phyloP scores from a whole-genome alignment of 2,888 invertebrate genomes.

The Tethea ocularis region DNA sequence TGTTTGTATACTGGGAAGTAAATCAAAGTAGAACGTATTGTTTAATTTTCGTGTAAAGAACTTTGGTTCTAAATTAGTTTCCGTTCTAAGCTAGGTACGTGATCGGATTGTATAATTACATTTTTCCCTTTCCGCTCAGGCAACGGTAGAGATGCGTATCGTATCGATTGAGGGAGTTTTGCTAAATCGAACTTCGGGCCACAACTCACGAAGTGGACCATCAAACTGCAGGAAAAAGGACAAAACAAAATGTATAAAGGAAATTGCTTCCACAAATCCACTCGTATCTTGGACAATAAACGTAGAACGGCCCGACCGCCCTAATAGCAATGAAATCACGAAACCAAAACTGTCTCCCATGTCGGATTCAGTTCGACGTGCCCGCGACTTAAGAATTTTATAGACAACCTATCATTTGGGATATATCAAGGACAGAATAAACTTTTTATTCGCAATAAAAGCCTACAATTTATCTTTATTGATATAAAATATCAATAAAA shows the following conservation, averaged over 20 bases:
- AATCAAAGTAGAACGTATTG: slow-evolving; percentile 34
- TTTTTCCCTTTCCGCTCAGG: slow-evolving; percentile 58
- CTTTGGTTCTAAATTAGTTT: slow-evolving; percentile 75
- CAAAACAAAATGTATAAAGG: slow-evolving; percentile 84
- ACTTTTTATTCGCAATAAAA: slow-evolving; percentile 4
- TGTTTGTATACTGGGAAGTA: slow-evolving; percentile 15
- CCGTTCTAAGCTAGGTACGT: slow-evolving; percentile 70
- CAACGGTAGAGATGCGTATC: slow-evolving; percentile 71
- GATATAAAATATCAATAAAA: neutral
- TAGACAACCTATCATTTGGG: slow-evolving; percentile 46
- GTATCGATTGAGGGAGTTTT: slow-evolving; percentile 68
- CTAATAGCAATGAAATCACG: slow-evolving; percentile 84
- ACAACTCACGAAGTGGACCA: slow-evolving; percentile 80
- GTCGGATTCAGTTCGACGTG: slow-evolving; percentile 60
- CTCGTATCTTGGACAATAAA: slow-evolving; percentile 83
- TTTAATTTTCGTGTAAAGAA: slow-evolving; percentile 60
- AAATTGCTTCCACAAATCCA: slow-evolving; percentile 84
- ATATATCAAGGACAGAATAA: neutral
- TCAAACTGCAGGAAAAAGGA: slow-evolving; percentile 83
- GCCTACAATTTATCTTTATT: neutral
- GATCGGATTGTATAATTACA: slow-evolving; percentile 75
- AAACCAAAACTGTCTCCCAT: slow-evolving; percentile 80
- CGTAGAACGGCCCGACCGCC: slow-evolving; percentile 75
- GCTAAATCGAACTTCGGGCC: slow-evolving; percentile 75
- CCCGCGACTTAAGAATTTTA: slow-evolving; percentile 61